phyloP scores from a whole-genome alignment of 2,113 vertebrate genomes.

The Alethe diademata region DNA sequence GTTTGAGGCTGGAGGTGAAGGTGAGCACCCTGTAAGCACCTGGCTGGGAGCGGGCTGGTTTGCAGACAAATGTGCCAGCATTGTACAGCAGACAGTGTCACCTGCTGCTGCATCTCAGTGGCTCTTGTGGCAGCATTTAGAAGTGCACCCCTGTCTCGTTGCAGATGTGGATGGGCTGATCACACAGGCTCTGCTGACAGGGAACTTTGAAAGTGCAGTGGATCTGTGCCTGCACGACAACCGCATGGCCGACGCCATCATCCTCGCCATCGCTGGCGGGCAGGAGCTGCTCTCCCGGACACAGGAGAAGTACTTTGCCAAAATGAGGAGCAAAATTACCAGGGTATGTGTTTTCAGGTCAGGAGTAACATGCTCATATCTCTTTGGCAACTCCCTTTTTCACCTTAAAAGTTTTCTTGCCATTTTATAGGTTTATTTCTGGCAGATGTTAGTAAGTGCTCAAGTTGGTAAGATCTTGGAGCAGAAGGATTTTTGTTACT shows the following conservation, averaged over 20 bases:
- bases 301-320: conserved; percentile 91
- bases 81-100: neutral
- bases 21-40: neutral
- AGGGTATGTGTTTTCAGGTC: conserved; percentile 78
- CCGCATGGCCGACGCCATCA: conserved; percentile 95
- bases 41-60: neutral
- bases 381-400: neutral
- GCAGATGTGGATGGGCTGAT: conserved; percentile 94
- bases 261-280: conserved; percentile 93
- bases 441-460: neutral
- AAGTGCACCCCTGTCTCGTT: neutral
- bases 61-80: accelerated
- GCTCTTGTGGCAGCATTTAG: neutral
- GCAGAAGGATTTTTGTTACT: neutral
- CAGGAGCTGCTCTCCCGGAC: conserved; percentile 88
- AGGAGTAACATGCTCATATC: neutral
- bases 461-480: neutral
- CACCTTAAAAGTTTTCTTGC: neutral
- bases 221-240: conserved; percentile 94
- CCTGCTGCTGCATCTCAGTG: neutral
- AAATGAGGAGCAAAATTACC: conserved; percentile 89
- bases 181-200: conserved; percentile 91
- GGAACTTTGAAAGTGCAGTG: conserved; percentile 91
- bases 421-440: neutral
- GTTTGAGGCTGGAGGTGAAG: neutral